Evolutionary conservation across 2,113 vertebrate genomes (phyloP).

Genomic region (Choloepus hoffmanni): DNA sequence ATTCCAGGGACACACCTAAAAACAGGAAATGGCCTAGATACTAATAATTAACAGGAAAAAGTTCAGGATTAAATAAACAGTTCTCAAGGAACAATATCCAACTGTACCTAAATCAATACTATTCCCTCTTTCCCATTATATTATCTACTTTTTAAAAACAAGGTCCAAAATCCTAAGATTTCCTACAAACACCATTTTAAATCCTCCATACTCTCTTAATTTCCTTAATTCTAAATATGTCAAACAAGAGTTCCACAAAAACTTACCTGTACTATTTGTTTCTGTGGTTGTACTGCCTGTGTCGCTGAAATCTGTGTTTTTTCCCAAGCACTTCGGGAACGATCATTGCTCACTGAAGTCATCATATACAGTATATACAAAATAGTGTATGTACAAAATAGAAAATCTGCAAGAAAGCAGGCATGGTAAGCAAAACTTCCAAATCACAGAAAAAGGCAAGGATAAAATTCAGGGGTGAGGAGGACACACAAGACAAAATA

Average conservation of each 20-base stretch:
- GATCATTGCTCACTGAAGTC: slow-evolving; percentile 97
- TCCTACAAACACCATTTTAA: slow-evolving; percentile 22
- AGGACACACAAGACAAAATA: background rate
- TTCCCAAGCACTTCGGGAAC: slow-evolving; percentile 94
- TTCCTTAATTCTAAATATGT: background rate
- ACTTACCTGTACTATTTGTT: slow-evolving; percentile 95
- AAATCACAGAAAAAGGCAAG: slow-evolving; percentile 7
- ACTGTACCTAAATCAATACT: background rate
- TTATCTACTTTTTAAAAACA: slow-evolving; percentile 30
- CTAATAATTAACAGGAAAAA: background rate
- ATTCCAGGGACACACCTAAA: background rate
- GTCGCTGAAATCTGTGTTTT: slow-evolving; percentile 90
- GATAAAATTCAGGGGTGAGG: background rate
- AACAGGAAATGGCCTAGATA: background rate
- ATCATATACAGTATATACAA: slow-evolving; percentile 99
- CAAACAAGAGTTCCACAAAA: background rate
- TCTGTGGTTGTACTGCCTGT: slow-evolving; percentile 94
- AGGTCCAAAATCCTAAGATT: background rate
- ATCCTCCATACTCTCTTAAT: background rate
- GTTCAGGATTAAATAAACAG: slow-evolving; percentile 17
- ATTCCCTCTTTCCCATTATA: background rate
- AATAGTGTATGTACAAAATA: slow-evolving; percentile 99
- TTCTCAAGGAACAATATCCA: background rate
- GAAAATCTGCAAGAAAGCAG: slow-evolving; percentile 92
- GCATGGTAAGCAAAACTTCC: slow-evolving; percentile 55